Conservation (phyloP, 1,140 invertebrate genomes). For the Sycophaga agraensis region DNA sequence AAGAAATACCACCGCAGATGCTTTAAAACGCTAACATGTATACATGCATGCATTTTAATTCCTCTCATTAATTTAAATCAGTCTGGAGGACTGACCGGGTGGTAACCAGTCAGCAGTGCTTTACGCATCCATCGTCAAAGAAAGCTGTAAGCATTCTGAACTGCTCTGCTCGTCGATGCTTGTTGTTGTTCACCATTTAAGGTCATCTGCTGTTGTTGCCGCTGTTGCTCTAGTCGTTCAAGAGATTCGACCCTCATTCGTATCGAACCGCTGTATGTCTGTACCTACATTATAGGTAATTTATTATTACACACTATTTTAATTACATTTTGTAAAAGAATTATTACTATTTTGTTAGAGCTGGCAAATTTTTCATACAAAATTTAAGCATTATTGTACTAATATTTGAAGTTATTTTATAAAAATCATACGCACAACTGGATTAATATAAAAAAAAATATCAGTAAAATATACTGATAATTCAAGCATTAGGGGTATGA, state of each 20-base stretch:
- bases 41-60: neutral
- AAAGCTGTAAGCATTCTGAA: constrained; percentile 76
- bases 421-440: no score
- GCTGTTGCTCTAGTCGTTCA: constrained; percentile 52
- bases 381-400: no score
- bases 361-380: no score
- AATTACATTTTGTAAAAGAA: no score
- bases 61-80: constrained; percentile 30
- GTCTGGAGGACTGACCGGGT: constrained; percentile 43
- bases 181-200: constrained; percentile 17
- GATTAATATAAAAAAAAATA: no score
- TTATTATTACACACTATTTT: no score
- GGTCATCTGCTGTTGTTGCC: constrained; percentile 41
- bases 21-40: neutral
- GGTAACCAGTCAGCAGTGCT: constrained; percentile 43
- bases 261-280: constrained; percentile 69
- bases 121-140: constrained; percentile 61
- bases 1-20: neutral
- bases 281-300: constrained; percentile 47
- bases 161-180: constrained; percentile 62
- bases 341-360: no score
- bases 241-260: constrained; percentile 67
- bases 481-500: no score
- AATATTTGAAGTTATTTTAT: no score
- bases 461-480: no score